These are phyloP conservation scores for Coptodon bakossiorum DNA, from an alignment of 2,113 vertebrate species.

Conservation along the genomic window DNA sequence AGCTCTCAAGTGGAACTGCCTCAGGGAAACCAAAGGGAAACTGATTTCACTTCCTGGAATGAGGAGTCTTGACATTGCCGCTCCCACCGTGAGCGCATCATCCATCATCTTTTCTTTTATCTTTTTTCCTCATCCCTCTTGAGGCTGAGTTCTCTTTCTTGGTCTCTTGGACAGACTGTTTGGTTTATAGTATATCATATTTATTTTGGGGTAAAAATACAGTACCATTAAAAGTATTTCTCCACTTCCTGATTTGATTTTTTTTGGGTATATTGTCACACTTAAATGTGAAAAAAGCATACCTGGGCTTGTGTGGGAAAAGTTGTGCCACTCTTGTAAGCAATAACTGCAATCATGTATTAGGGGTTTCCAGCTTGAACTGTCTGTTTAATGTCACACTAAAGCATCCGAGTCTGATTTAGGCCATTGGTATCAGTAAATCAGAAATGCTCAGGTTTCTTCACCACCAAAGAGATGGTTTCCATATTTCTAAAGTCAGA, in stretches of 20 bases:
- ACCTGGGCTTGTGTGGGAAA: neutral
- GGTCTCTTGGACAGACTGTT: neutral
- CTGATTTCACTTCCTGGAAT: constrained; percentile 49
- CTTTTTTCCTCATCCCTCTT: neutral
- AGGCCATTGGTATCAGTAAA: neutral
- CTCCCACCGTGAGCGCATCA: constrained; percentile 17
- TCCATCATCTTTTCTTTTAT: constrained; percentile 41
- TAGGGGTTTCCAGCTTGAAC: neutral
- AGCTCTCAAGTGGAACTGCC: constrained; percentile 48
- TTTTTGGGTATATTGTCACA: neutral
- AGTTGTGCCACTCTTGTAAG: neutral
- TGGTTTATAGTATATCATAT: neutral
- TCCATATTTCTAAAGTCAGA: neutral
- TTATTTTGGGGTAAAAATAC: neutral
- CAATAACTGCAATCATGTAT: neutral
- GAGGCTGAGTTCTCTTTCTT: neutral
- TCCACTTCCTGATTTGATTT: neutral
- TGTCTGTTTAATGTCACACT: neutral
- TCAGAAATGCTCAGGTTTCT: neutral
- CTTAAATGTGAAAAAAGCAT: neutral
- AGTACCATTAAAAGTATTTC: neutral
- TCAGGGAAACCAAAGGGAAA: constrained; percentile 28
- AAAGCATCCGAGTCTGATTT: neutral
- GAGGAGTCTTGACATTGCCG: constrained; percentile 37
- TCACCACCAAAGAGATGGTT: neutral